Evolutionary conservation across 2,888 invertebrate genomes (phyloP).

Genomic region (Tyria jacobaeae): DNA sequence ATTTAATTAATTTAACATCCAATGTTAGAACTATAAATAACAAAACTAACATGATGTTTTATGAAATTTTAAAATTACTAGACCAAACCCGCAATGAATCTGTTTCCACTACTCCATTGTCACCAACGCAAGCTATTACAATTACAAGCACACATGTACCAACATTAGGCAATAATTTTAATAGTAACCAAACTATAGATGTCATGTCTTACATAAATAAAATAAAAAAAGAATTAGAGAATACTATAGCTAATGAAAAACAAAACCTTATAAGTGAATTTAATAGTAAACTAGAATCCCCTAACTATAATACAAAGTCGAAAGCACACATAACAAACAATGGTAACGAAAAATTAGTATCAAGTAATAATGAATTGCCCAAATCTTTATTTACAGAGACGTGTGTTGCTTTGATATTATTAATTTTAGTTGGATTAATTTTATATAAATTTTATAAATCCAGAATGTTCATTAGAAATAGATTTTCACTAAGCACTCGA

Average conservation of each 20-base stretch:
- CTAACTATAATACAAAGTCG: constrained; percentile 26
- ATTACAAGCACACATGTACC: background rate
- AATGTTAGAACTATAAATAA: constrained; percentile 28
- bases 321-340: constrained; percentile 22
- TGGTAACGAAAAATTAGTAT: constrained; percentile 44
- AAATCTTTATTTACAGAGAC: constrained; percentile 51
- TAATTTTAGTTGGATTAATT: constrained; percentile 55
- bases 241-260: constrained; percentile 48
- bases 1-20: constrained; percentile 36
- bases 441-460: constrained; percentile 59
- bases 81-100: constrained; percentile 1
- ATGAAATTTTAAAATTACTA: constrained; percentile 29
- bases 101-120: constrained; percentile 4
- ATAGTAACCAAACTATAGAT: constrained; percentile 45
- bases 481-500: constrained; percentile 56
- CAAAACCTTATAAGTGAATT: constrained; percentile 51
- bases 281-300: constrained; percentile 41
- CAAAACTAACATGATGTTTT: constrained; percentile 30
- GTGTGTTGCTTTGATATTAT: constrained; percentile 57
- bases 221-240: constrained; percentile 50
- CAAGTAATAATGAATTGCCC: constrained; percentile 26
- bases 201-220: constrained; percentile 49
- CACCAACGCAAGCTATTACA: constrained; percentile 3
- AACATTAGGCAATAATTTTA: constrained; percentile 1
- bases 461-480: constrained; percentile 45